Base-by-base conservation (phyloP, 2,888 invertebrate species). In the Cerastis rubricosa region DNA sequence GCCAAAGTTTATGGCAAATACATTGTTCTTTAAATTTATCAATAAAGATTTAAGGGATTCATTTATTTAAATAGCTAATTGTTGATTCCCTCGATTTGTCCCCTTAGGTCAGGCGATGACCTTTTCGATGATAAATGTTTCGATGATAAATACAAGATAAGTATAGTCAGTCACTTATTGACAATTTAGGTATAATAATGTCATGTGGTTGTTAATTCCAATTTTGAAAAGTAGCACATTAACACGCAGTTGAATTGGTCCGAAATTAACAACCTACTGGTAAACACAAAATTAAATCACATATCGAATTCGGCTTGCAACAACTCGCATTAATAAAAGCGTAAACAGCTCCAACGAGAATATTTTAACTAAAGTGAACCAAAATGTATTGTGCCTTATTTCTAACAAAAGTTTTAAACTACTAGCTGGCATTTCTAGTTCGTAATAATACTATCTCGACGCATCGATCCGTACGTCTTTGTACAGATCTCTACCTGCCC, bases 401-500 rank as follows among this genome's bases (percentile, higher is more conserved):
- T 59, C 43, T 49, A 68, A 49, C 47, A 87, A 91, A 87, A 86
- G 80, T 86, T 83, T 76, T 83, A 80, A 81, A 82, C 85, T 54
- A 86, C 66, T 80, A 54, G 64, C 66, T 80, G 51, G 64, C 70
- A 47, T 80, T 76, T 78, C 77, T 73, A 87, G 74, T 81, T 59
- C 81, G 86, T 89, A 87, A 89, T 89, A 81, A 86, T 87, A 86
- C 74, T 83, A 80, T 85, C 77, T 78, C 67, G 76, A 74, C 47
- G 81, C 81, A 83, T 85, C 79, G 81, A 59, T 74, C 76, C 82
- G 71, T 82, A 85, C 80, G 76, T 83, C 76, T 87, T 91, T 90
- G 89, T 90, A 90, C 87, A 92, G 88, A 93, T 90, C 88, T 92
- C 91, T 96, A 96, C 96, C 96, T 96, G 96, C 93, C 74, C 89